Percentiles rank a stretch among this genome's conserved stretches.
Evolutionary conservation across 2,797 vertebrate genomes (phyloP).

Genomic region (Mallotus villosus): DNA sequence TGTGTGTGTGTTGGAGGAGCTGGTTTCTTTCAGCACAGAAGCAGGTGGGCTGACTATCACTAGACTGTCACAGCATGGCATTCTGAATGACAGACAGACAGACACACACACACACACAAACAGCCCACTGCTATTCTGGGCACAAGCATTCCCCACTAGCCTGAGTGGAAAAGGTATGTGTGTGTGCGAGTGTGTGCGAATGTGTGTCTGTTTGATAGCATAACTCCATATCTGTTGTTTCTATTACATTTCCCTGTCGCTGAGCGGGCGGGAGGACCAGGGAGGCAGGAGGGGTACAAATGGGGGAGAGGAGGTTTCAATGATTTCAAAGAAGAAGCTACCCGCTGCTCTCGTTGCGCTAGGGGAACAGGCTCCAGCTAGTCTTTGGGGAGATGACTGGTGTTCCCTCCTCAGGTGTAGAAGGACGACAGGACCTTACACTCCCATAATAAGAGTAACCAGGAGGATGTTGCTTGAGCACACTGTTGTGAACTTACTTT

Average conservation of each 20-base stretch:
- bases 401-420: slow-evolving; percentile 25
- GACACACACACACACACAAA: background rate
- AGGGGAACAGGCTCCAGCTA: background rate
- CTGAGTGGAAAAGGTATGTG: background rate
- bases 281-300: background rate
- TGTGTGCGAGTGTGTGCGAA: background rate
- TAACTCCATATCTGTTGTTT: background rate
- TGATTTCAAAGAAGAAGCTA: no score
- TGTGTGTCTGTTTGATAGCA: slow-evolving; percentile 1
- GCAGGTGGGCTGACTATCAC: slow-evolving; percentile 45
- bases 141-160: background rate
- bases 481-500: slow-evolving; percentile 60
- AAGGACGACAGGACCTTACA: slow-evolving; percentile 64
- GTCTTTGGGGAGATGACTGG: background rate
- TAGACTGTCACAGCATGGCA: slow-evolving; percentile 33
- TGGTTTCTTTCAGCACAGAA: slow-evolving; percentile 48
- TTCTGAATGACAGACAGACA: slow-evolving; percentile 34
- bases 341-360: background rate
- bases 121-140: slow-evolving; percentile 15
- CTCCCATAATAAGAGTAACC: slow-evolving; percentile 72
- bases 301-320: background rate
- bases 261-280: background rate
- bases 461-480: slow-evolving; percentile 63
- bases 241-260: background rate
- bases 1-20: slow-evolving; percentile 44